Base-by-base conservation (phyloP, 1,140 invertebrate genomes). In the Eupristina koningsbergeri region DNA sequence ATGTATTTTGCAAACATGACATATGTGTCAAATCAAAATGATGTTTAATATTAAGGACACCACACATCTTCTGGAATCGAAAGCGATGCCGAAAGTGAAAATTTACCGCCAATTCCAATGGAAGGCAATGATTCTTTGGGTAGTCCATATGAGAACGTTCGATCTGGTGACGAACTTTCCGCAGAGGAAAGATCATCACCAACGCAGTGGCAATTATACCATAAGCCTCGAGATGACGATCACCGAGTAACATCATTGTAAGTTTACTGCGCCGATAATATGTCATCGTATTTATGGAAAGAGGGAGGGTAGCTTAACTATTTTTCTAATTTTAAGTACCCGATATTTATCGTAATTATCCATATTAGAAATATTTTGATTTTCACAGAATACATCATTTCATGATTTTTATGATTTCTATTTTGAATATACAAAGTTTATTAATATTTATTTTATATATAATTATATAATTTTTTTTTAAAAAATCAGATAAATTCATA, bases 141-240 rank as follows among this genome's bases (percentile, higher is more conserved):
- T 45, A 94, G 94, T 88, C 94, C 94, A n/a, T 95, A 95, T 88
- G 94, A 95, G 83, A 95, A 95, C 82, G 94, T 95, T 69, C 91
- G 93, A 61, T 92, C 93, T 67, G 89, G 91, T 81, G 89, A 93
- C 85, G 93, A 93, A 88, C 89, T 93, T 82, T 94, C 92, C 19
- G 93, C 92, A 11, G 88, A 84, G 34, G 92, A 92, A 86, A 92
- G 93, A 17, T 93, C 93, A 3, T 94, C 94, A 6, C 94, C 94
- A 11, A 93, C 93, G 69, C 92, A 93, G 83, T 95, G 94, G 94
- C 93, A 93, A 84, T 93, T 93, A 82, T 93, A 93, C 87, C 91
- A 93, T 78, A 93, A 94, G 80, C 92, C 93, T 78, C 91, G 93
- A 85, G 93, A 94, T 84, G 93, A 94, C 85, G 89, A 93, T 89